These are phyloP conservation scores for Dicyrtoma fusca DNA, from an alignment of 2,888 invertebrate genomes.

Conservation along the genomic window DNA sequence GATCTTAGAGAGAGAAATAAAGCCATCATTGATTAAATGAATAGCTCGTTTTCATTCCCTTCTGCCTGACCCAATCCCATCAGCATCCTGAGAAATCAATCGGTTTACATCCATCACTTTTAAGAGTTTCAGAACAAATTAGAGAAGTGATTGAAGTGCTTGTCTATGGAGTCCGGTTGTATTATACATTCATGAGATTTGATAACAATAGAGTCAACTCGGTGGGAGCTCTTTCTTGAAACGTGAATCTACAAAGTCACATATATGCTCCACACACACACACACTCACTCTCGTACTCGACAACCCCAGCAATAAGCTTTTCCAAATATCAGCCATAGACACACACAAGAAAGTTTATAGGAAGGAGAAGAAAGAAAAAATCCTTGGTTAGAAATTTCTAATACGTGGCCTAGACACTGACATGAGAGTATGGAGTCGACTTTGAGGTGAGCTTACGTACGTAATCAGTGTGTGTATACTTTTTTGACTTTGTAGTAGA, in stretches of 20 bases:
- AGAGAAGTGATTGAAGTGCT: conserved; percentile 17
- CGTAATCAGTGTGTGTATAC: too few species aligned
- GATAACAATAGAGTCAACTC: conserved; percentile 34
- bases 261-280: background rate
- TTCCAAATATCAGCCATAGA: background rate
- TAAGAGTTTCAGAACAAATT: conserved; percentile 33
- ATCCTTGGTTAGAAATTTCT: background rate
- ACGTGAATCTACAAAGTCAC: conserved; percentile 1
- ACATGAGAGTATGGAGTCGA: too few species aligned
- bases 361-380: background rate
- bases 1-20: background rate
- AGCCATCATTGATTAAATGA: conserved; percentile 18
- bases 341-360: background rate
- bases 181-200: conserved; percentile 33
- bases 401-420: too few species aligned
- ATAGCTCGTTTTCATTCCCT: conserved; percentile 12
- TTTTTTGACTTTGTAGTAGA: too few species aligned
- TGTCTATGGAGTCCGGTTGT: conserved; percentile 11
- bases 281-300: background rate
- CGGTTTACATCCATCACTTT: conserved; percentile 20
- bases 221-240: conserved; percentile 14
- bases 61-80: conserved; percentile 31
- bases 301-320: background rate
- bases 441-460: too few species aligned
- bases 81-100: conserved; percentile 31